Evolutionary conservation across 2,113 vertebrate genomes (phyloP), one percentile per base, ranked within the genome.

Genomic region (Azemiops feae): DNA sequence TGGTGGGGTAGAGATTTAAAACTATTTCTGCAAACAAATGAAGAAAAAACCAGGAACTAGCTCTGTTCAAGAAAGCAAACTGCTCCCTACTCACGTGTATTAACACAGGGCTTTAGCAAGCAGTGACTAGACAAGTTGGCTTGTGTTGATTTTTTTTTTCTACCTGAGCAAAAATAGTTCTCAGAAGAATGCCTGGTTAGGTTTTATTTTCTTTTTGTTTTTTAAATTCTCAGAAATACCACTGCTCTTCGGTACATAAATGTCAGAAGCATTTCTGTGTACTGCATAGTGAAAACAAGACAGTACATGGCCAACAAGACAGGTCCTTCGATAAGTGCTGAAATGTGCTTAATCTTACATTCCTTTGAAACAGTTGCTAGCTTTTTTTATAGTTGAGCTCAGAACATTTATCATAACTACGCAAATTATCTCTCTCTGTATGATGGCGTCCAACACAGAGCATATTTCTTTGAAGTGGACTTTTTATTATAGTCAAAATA

Each of bases 301-400:
- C 93, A 93, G 43, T 45, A 58, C 90, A 87, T 87, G 58, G 88
- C 69, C 86, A 92, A 92, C 81, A 93, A 91, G 81, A 91, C 55
- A 91, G 0, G 94, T 95, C 39, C 58, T 9, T 55, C 91, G 92
- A 91, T 94, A 92, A 87, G 45, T 92, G 52, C 93, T 69, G 39
- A 94, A 96, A 93, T 52, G 3, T 90, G 25, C 94, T 95, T 95
- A 95, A 94, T 96, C 74, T 94, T 95, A 64, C 0, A 81, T 95
- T 95, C n/a, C 91, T 93, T 47, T 95, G 87, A 96, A 53, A 5
- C 89, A 0, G 0, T 91, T 95, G 55, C 93, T 94, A 93, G 86
- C 95, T 95, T 87, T 47, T 64, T 50, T 50, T 54, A 96, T 96
- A 92, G 47, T 52, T 85, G 45, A 85, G 60, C 81, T 92, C 90